Evolutionary conservation across 2,888 invertebrate species (phyloP).

Genomic region (Ptychoptera albimana): DNA sequence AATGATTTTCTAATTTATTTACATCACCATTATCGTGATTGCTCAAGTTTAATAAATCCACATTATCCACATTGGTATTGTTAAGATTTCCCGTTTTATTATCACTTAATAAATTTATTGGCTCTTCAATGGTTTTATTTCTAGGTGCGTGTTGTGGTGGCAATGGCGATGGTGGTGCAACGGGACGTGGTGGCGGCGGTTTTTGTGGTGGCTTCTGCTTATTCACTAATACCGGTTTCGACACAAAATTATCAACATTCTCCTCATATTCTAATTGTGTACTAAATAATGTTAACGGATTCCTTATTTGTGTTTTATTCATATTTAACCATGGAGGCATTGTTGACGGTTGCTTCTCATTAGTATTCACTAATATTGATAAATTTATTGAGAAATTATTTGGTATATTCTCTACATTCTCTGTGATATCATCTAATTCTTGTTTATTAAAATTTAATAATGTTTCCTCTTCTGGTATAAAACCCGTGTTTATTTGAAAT

Average conservation of each 20-base stretch:
- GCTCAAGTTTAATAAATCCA: conserved; percentile 39
- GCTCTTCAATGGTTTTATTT: no score
- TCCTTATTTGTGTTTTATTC: conserved; percentile 34
- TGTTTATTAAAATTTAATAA: conserved; percentile 55
- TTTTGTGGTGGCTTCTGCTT: conserved; percentile 15
- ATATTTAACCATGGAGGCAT: conserved; percentile 64
- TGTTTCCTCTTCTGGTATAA: conserved; percentile 56
- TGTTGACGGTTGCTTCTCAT: conserved; percentile 47
- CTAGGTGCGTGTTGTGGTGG: conserved; percentile 12
- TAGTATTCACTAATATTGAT: conserved; percentile 54
- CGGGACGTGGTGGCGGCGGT: conserved; percentile 24
- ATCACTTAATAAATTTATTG: no score
- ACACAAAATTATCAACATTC: conserved; percentile 61
- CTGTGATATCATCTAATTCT: conserved; percentile 70
- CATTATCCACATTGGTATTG: neutral
- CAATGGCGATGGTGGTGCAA: conserved; percentile 18
- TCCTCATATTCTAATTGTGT: conserved; percentile 69
- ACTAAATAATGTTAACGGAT: conserved; percentile 46
- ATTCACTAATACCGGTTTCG: conserved; percentile 25
- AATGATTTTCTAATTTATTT: no score
- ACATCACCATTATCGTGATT: no score
- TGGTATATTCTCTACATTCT: conserved; percentile 45
- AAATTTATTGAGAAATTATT: conserved; percentile 52
- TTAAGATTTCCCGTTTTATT: no score
- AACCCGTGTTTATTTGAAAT: conserved; percentile 81